A percentile compares a stretch with the other conserved stretches of the same genome.
Evolutionary conservation across 2,888 invertebrate species (phyloP).

Genomic region (Macrophya alboannulata): DNA sequence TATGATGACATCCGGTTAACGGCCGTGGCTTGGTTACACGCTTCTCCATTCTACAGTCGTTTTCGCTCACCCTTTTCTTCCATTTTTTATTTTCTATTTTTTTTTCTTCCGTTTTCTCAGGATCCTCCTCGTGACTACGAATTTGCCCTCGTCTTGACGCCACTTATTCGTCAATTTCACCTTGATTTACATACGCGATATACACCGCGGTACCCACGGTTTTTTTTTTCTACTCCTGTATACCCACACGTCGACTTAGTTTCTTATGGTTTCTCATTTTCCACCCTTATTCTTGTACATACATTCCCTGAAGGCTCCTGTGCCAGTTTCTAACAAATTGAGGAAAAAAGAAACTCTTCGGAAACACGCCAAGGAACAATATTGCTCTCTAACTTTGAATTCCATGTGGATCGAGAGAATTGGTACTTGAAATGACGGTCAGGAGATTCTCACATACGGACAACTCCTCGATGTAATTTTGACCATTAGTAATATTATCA

Average conservation of each 20-base stretch:
- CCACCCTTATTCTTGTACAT: neutral
- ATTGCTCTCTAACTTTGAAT: neutral
- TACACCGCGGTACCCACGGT: neutral
- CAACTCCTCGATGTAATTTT: neutral
- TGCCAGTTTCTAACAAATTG: neutral
- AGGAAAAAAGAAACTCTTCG: neutral
- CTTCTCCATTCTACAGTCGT: neutral
- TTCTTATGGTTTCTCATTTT: conserved; percentile 1
- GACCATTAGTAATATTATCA: neutral
- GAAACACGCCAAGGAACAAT: neutral
- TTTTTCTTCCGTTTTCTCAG: neutral
- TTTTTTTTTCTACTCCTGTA: neutral
- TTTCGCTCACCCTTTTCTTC: neutral
- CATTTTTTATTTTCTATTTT: too few relatives aligned
- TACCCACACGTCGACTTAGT: neutral
- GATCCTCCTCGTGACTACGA: neutral
- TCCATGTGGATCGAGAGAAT: neutral
- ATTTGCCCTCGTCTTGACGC: conserved; percentile 15
- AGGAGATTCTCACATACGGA: neutral
- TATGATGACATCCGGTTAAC: conserved; percentile 51
- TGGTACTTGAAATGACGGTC: neutral
- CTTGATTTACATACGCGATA: conserved; percentile 36
- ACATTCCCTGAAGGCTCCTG: neutral
- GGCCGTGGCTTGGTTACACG: conserved; percentile 9
- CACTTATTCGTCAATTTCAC: conserved; percentile 37